Base-by-base conservation (phyloP, 1,140 invertebrate species). In the Myzus persicae region DNA sequence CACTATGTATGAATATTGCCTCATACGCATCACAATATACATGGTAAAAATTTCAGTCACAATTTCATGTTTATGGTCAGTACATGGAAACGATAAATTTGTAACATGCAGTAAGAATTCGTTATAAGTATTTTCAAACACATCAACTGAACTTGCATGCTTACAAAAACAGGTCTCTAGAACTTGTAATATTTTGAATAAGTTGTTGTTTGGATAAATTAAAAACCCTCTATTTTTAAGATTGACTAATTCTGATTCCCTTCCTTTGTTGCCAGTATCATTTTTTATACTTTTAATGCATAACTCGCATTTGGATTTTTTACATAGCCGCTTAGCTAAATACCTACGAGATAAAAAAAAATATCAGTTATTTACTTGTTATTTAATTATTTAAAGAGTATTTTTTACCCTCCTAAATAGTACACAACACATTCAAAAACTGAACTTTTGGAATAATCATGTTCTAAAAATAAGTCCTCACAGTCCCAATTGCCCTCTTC, bases 131-230 rank as follows among this genome's bases (percentile, higher is more conserved):
- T n/a, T n/a, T n/a, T n/a, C n/a, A n/a, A n/a, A n/a, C n/a, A n/a
- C n/a, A n/a, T n/a, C n/a, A n/a, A n/a, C n/a, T n/a, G n/a, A n/a
- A n/a, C n/a, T n/a, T n/a, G n/a, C n/a, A n/a, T n/a, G n/a, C n/a
- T n/a, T n/a, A n/a, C n/a, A n/a, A n/a, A n/a, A n/a, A n/a, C n/a
- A n/a, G n/a, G n/a, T n/a, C n/a, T n/a, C n/a, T n/a, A n/a, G n/a
- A n/a, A n/a, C n/a, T n/a, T n/a, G n/a, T n/a, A n/a, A 84, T 40
- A 84, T 84, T 84, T 84, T 84, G 38, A 42, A 84, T 84, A 84
- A 84, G 38, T 84, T 84, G 20, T 42, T 22, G 3, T 42, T 84
- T 42, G 81, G 38, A 84, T 84, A 22, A 24, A 22, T 84, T 24
- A 84, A 38, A 84, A 84, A 84, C 0, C 81, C 81, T 84, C 24